Evolutionary conservation across 2,888 invertebrate genomes (phyloP), one percentile per base, ranked within the genome.

Genomic region (Gastracanthus pulcherrimus): DNA sequence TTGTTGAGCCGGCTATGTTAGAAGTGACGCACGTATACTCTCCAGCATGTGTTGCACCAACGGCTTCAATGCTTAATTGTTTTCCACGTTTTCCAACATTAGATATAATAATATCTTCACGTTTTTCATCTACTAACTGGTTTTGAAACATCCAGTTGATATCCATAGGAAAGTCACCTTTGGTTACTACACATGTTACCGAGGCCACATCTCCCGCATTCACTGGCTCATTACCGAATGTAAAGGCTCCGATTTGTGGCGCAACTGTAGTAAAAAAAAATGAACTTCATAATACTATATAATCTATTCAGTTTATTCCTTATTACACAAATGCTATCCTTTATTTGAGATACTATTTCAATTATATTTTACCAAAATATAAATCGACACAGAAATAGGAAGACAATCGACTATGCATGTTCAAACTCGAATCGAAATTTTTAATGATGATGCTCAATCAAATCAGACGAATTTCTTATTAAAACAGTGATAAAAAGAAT

Each of bases 181-280:
- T 95, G 85, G 93, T 94, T 29, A 95, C 95, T 36, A 94, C 93
- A 90, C 96, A 96, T 72, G 94, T 94, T 2, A 95, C 93, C 81
- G 95, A 96, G 38, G 95, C 95, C 84, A 95, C 93, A 84, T 96
- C 96, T 9, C 96, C 96, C 80, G 95, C 95, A 88, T 96, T 96
- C 66, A 96, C 94, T 71, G 95, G 94, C 86, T 96, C 95, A 67
- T 95, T 95, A 82, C 95, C 96, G 86, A 96, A 95, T 88, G 94
- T 93, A 88, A 96, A 95, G 51, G 95, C 94, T 87, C 94, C 93
- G 86, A 96, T 94, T 93, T 95, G 95, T 82, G 95, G 95, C 86
- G 94, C 92, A 89, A 95, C 95, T 95, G 58, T 41, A 4, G n/a
- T 26, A 6, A 11, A 16, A 66, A 51, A 70, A 77, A 41, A 6